Conservation (phyloP, 1,140 invertebrate genomes). For the Drosophila ogumai region DNA sequence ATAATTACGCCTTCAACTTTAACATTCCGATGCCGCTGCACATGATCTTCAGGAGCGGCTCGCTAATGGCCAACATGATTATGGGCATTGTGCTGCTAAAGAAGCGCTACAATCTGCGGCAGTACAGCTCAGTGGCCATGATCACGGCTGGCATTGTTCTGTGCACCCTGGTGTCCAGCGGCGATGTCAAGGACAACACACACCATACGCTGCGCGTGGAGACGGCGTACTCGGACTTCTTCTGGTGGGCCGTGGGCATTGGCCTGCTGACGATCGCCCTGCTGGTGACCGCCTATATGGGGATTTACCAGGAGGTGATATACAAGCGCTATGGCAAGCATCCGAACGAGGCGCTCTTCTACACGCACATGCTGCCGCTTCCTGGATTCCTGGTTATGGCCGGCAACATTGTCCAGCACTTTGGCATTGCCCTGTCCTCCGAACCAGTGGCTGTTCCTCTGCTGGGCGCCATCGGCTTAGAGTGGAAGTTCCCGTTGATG, state of each 20-base stretch:
- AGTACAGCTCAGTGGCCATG: slow-evolving; percentile 96
- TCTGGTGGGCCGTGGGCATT: slow-evolving; percentile 95
- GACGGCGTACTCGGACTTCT: slow-evolving; percentile 86
- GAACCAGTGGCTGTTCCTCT: slow-evolving; percentile 57
- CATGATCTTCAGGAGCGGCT: slow-evolving; percentile 99
- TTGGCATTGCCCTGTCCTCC: slow-evolving; percentile 85
- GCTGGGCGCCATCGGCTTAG: slow-evolving; percentile 85
- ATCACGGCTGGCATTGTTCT: slow-evolving; percentile 96
- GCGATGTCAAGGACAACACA: slow-evolving; percentile 80
- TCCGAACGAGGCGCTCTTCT: slow-evolving; percentile 97
- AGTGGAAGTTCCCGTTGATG: slow-evolving; percentile 89
- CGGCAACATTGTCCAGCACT: slow-evolving; percentile 91
- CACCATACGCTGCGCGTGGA: slow-evolving; percentile 81
- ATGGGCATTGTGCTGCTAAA: slow-evolving; percentile 96
- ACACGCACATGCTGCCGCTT: slow-evolving; percentile 87
- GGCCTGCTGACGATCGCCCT: slow-evolving; percentile 94
- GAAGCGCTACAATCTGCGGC: slow-evolving; percentile 92
- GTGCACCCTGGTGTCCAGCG: slow-evolving; percentile 95
- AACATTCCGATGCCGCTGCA: slow-evolving; percentile 99
- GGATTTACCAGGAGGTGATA: slow-evolving; percentile 97
- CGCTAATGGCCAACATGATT: slow-evolving; percentile 98
- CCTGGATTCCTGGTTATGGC: slow-evolving; percentile 85
- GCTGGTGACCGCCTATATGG: slow-evolving; percentile 97
- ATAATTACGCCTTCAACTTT: slow-evolving; percentile 98
- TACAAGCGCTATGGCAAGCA: slow-evolving; percentile 96